Conservation (phyloP, 2,113 vertebrate genomes). For the Amazona guildingii region DNA sequence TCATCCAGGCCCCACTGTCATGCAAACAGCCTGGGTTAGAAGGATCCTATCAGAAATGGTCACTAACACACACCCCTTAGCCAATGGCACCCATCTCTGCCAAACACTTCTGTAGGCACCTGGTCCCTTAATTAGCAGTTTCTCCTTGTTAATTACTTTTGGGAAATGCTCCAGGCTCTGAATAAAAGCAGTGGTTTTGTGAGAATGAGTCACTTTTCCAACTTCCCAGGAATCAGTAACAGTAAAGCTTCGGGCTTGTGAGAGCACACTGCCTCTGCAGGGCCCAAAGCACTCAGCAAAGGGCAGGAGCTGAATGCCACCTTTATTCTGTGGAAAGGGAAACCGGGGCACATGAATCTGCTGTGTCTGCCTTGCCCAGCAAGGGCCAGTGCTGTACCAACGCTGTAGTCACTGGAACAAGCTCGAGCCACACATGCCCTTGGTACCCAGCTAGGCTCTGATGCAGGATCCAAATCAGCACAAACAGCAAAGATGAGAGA, state of each 20-base stretch:
- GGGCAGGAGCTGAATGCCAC: neutral
- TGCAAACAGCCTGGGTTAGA: neutral
- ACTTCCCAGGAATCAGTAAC: neutral
- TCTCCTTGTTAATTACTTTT: slow-evolving; percentile 57
- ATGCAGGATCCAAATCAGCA: neutral
- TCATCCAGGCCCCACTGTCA: neutral
- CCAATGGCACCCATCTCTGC: neutral
- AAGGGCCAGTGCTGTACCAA: neutral
- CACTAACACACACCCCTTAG: neutral
- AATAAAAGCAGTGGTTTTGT: slow-evolving; percentile 18
- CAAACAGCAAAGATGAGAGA: neutral
- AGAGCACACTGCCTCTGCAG: neutral
- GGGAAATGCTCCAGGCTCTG: slow-evolving; percentile 46
- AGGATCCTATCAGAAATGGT: neutral
- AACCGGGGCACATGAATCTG: neutral
- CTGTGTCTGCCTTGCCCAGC: neutral
- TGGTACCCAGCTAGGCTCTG: neutral
- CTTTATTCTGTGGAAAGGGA: neutral
- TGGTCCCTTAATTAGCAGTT: slow-evolving; percentile 54
- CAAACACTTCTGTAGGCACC: slow-evolving; percentile 20
- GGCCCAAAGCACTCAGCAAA: neutral
- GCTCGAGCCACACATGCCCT: neutral
- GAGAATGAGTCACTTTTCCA: slow-evolving; percentile 1
- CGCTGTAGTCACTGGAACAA: neutral
- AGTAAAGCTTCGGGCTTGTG: neutral